These are phyloP conservation scores for Diachrysia chrysitis DNA, from an alignment of 2,888 invertebrate genomes.

Conservation along the genomic window DNA sequence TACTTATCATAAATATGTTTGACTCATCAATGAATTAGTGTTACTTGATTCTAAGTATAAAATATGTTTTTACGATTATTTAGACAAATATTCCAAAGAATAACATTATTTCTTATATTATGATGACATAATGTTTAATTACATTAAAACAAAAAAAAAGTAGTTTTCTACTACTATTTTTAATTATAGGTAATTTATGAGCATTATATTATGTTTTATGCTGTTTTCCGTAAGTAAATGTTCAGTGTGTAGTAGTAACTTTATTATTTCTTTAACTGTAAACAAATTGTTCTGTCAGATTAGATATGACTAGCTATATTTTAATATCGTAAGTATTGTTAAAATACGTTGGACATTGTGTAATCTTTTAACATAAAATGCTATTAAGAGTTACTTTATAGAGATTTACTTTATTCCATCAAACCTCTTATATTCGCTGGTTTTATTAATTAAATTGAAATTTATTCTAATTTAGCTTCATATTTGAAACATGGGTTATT, in stretches of 20 bases:
- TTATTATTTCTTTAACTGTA: conserved; percentile 37
- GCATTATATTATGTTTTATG: conserved; percentile 58
- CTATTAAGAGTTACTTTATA: conserved; percentile 5
- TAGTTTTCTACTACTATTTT: conserved; percentile 54
- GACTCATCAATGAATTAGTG: conserved; percentile 24
- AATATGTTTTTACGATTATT: conserved; percentile 43
- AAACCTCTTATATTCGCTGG: too few species aligned
- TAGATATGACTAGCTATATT: conserved; percentile 32
- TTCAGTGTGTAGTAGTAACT: conserved; percentile 46
- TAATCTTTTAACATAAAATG: conserved; percentile 33
- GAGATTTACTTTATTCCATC: background rate
- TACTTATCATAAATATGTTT: background rate
- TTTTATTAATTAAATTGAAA: background rate
- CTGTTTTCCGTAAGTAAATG: conserved; percentile 55
- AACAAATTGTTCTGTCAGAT: conserved; percentile 41
- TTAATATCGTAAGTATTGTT: conserved; percentile 41
- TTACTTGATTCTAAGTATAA: conserved; percentile 40
- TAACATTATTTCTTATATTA: conserved; percentile 53
- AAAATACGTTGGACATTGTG: conserved; percentile 25
- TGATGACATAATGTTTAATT: conserved; percentile 39
- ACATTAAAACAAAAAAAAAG: conserved; percentile 24
- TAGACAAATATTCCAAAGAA: conserved; percentile 67
- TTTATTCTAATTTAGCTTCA: too few species aligned
- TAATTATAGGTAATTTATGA: conserved; percentile 66
- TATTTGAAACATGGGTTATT: background rate